Conservation (phyloP, 2,888 invertebrate species). For the Cheilosia vulpina region DNA sequence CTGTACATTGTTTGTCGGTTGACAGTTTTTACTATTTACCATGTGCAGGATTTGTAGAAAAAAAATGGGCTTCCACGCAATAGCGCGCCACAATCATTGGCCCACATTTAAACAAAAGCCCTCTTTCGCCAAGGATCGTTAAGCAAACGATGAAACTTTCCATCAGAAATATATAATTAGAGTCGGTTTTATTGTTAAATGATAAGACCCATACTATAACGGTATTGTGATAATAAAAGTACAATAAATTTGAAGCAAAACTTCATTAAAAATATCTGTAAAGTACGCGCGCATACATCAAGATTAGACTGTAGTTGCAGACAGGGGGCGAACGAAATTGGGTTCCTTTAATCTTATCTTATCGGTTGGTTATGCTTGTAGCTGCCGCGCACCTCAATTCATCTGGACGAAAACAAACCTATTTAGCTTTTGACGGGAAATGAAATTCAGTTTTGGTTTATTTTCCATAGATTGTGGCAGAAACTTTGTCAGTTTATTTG, state of each 20-base stretch:
- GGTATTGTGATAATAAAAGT: slow-evolving; percentile 36
- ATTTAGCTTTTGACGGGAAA: slow-evolving; percentile 18
- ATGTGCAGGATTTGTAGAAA: neutral
- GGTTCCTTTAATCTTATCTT: slow-evolving; percentile 70
- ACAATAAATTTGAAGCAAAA: slow-evolving; percentile 50
- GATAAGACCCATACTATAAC: slow-evolving; percentile 35
- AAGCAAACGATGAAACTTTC: slow-evolving; percentile 29
- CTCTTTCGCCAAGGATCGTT: neutral
- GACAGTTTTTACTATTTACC: slow-evolving; percentile 14
- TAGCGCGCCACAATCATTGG: neutral
- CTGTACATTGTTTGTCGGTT: neutral
- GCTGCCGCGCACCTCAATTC: slow-evolving; percentile 36
- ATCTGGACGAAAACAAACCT: slow-evolving; percentile 31
- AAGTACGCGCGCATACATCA: slow-evolving; percentile 51
- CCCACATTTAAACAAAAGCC: neutral
- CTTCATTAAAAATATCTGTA: slow-evolving; percentile 39
- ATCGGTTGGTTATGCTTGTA: slow-evolving; percentile 46
- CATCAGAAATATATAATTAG: slow-evolving; percentile 53
- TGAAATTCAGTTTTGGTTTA: neutral
- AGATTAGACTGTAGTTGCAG: slow-evolving; percentile 62
- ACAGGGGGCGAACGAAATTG: slow-evolving; percentile 47
- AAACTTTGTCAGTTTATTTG: neutral
- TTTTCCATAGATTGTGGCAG: neutral
- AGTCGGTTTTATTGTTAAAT: slow-evolving; percentile 56
- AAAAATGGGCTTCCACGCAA: neutral